Evolutionary conservation across 35 echinoderm and acorn worm species (phyloP).

Genomic region (Apostichopus parvimensis): DNA sequence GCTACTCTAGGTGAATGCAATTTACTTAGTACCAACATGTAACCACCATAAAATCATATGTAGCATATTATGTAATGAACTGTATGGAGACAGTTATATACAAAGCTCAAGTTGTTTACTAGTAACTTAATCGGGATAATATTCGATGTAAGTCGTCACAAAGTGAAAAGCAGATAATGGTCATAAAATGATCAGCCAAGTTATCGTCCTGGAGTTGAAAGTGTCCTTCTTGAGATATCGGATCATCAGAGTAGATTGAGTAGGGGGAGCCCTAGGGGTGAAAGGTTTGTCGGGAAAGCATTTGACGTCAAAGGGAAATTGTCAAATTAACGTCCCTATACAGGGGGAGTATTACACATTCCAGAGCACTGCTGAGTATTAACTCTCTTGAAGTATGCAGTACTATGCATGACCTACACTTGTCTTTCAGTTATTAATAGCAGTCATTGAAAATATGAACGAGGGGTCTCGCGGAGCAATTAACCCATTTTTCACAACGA

Average conservation of each 20-base stretch:
- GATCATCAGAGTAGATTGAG: background rate
- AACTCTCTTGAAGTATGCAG: background rate
- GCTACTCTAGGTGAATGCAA: too few relatives aligned
- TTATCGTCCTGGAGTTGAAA: background rate
- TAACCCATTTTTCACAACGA: background rate
- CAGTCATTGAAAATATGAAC: background rate
- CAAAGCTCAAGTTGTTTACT: too few relatives aligned
- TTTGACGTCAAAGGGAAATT: background rate
- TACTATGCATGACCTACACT: conserved; percentile 20
- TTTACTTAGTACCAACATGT: too few relatives aligned
- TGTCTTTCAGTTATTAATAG: conserved; percentile 35
- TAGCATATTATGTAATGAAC: too few relatives aligned
- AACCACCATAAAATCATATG: too few relatives aligned
- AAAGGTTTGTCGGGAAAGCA: background rate
- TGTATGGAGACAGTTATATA: too few relatives aligned
- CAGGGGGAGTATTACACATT: background rate
- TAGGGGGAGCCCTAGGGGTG: background rate
- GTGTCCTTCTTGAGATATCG: background rate
- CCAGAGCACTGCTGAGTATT: background rate
- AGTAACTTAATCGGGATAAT: too few relatives aligned
- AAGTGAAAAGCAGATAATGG: too few relatives aligned
- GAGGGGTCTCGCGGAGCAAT: background rate
- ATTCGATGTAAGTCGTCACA: too few relatives aligned
- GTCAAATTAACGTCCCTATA: background rate
- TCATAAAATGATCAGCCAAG: too few relatives aligned